Evolutionary conservation across 35 echinoderm and acorn worm genomes (phyloP).

Genomic region (Diadema setosum): DNA sequence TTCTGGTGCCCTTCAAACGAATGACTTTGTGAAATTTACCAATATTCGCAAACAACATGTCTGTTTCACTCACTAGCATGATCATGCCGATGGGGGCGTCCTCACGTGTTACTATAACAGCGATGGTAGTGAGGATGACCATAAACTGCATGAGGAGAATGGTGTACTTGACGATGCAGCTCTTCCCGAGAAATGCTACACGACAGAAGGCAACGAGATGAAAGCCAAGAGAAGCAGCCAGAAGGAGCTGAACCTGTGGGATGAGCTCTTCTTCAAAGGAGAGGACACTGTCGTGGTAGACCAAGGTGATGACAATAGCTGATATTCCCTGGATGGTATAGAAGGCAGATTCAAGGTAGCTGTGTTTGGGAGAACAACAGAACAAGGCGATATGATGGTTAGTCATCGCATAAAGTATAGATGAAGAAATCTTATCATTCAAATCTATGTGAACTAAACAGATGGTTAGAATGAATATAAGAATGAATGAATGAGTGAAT

Average conservation of each 20-base stretch:
- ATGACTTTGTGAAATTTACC: conserved; percentile 5
- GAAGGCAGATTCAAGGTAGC: background rate
- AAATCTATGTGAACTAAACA: too few relatives aligned
- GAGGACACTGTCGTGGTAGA: background rate
- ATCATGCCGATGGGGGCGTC: conserved; percentile 4
- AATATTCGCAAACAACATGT: background rate
- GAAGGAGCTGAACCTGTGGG: background rate
- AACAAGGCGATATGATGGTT: too few relatives aligned
- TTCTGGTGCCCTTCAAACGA: conserved; percentile 8
- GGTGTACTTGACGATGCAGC: background rate
- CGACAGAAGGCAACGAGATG: background rate
- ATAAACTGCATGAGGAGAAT: background rate
- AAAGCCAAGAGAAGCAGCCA: background rate
- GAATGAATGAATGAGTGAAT: too few relatives aligned
- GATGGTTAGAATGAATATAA: too few relatives aligned
- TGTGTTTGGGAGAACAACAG: too few relatives aligned
- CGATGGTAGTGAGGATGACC: background rate
- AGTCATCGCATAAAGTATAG: too few relatives aligned
- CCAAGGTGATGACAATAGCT: background rate
- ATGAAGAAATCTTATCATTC: too few relatives aligned
- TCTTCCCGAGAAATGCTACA: background rate
- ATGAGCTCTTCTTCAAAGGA: background rate
- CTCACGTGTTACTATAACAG: background rate
- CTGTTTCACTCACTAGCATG: background rate
- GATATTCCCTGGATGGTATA: background rate